These are phyloP conservation scores for Platorchestia sp. DNA, from an alignment of 1,140 invertebrate species.

Conservation along the genomic window DNA sequence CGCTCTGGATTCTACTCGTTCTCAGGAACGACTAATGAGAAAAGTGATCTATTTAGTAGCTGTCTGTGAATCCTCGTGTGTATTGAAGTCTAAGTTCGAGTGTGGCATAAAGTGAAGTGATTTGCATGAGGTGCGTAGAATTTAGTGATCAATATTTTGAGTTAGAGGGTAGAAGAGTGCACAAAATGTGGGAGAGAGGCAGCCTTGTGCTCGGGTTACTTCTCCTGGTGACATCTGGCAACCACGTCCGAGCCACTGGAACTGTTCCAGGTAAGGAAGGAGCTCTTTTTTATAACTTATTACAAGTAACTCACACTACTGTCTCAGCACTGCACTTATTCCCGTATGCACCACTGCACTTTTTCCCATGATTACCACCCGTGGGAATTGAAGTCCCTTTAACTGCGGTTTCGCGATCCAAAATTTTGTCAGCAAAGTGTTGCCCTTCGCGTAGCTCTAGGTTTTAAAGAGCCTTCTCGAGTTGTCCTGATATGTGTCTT, in stretches of 20 bases:
- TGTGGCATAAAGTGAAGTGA: neutral
- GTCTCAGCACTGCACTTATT: too few relatives aligned
- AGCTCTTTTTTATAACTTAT: neutral
- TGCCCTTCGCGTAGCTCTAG: too few relatives aligned
- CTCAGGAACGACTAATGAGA: neutral
- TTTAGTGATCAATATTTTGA: constrained; percentile 11
- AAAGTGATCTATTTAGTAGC: neutral
- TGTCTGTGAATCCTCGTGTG: neutral
- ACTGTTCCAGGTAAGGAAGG: neutral
- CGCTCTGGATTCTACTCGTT: constrained; percentile 1
- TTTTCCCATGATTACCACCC: too few relatives aligned
- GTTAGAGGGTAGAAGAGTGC: constrained; percentile 3
- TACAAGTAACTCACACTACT: neutral
- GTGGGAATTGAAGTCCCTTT: too few relatives aligned
- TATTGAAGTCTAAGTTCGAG: neutral
- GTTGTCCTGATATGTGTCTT: too few relatives aligned
- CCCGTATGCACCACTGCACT: too few relatives aligned
- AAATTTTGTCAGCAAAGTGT: too few relatives aligned
- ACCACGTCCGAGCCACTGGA: neutral
- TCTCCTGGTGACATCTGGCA: neutral
- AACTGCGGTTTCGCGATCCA: too few relatives aligned
- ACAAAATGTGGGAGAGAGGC: neutral
- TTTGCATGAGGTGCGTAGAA: neutral
- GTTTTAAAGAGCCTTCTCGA: too few relatives aligned
- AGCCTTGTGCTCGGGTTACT: neutral